Evolutionary conservation across 2,797 vertebrate genomes (phyloP), one percentile per base, ranked within the genome.

Genomic region (Otolemur crassicaudatus): DNA sequence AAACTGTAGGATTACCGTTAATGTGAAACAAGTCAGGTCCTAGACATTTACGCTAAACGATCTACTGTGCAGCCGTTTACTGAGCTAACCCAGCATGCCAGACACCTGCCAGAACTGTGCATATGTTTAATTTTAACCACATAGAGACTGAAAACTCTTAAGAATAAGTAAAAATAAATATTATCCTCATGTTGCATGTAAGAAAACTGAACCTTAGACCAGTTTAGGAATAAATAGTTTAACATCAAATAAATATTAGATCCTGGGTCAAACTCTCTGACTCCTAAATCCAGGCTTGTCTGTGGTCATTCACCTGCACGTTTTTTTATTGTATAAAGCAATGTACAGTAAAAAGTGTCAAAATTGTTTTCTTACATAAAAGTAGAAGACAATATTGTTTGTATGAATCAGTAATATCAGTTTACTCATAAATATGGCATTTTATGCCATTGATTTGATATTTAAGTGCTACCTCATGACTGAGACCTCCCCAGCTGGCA

Each of bases 311-410:
- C n/a, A 20, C 0, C 1, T 43, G 17, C 0, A 11, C 2, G 29
- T 37, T 31, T 83, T 43, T 58, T 77, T 70, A 22, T 29, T 87
- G 37, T 12, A n/a, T 17, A 23, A 60, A 23, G 37, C 2, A 53
- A 5, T 82, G 25, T 29, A 75, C 34, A 40, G 43, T 43, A 61
- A 67, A 94, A 60, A 6, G 12, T 65, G 25, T 63, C 27, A 37
- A 56, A 60, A 77, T 63, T 8, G 89, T 93, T 93, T 90, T 53
- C 58, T 80, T 58, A 69, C 16, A 46, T 34, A 83, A 86, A 94
- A 91, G 40, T 40, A 80, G 19, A 92, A 19, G 9, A 81, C 23
- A 23, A 40, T 49, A 8, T 11, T 69, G 60, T 76, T 75, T 80
- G 40, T 72, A 67, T 56, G 31, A 58, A 67, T 53, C 40, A 65